Evolutionary conservation across 1,140 invertebrate species (phyloP).

Genomic region (Sycobia sp.): DNA sequence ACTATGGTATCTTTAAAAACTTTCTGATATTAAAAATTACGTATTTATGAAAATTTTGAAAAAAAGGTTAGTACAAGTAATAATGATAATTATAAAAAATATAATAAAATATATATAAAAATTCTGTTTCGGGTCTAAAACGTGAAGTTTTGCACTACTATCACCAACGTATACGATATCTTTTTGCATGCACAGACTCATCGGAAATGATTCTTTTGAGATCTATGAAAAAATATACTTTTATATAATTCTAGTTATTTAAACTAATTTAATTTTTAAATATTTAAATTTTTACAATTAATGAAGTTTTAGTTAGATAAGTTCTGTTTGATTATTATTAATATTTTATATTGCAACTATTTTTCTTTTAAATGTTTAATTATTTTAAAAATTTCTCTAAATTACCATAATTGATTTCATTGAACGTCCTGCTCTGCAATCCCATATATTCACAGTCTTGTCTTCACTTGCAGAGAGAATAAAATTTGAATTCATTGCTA

Average conservation of each 20-base stretch:
- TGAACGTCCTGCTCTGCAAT: conserved; percentile 45
- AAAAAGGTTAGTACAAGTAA: no score
- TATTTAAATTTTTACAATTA: neutral
- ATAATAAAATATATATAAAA: conserved; percentile 37
- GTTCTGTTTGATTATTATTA: no score
- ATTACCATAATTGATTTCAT: conserved; percentile 48
- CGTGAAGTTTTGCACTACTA: conserved; percentile 45
- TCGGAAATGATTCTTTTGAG: conserved; percentile 49
- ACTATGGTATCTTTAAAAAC: no score
- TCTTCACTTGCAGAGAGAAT: conserved; percentile 57
- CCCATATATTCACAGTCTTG: conserved; percentile 52
- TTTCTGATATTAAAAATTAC: no score
- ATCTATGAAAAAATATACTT: conserved; percentile 38
- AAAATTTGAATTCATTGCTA: conserved; percentile 50
- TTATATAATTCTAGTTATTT: neutral
- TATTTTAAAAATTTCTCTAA: neutral
- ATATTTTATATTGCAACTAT: neutral
- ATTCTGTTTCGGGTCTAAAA: conserved; percentile 49
- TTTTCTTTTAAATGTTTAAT: neutral
- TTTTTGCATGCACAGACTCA: conserved; percentile 50
- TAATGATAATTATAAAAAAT: no score
- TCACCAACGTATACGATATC: conserved; percentile 51
- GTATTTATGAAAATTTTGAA: no score
- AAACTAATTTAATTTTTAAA: neutral
- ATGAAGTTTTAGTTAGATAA: conserved; percentile 9